These are phyloP conservation scores for Elephas maximus DNA, from an alignment of 2,113 vertebrate species.

Conservation along the genomic window DNA sequence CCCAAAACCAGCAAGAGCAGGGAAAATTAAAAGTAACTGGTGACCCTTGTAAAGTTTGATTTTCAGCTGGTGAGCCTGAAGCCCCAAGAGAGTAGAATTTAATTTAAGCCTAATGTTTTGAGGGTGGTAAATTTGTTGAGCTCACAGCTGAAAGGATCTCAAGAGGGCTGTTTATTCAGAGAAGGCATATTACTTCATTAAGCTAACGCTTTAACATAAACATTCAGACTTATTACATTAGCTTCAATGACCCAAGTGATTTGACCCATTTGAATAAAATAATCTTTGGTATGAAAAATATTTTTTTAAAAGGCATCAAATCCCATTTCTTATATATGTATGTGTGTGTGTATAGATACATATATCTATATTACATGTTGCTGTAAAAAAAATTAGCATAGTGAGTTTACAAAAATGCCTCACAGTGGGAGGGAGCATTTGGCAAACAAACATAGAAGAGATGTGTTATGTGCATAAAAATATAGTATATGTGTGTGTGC, in stretches of 20 bases:
- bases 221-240: slow-evolving; percentile 62
- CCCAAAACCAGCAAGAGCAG: background rate
- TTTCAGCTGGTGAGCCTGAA: background rate
- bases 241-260: slow-evolving; percentile 58
- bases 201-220: slow-evolving; percentile 65
- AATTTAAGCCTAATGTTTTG: slow-evolving; percentile 48
- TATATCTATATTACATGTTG: background rate
- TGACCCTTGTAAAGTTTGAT: slow-evolving; percentile 4
- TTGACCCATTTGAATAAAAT: slow-evolving; percentile 71
- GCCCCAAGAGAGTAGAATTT: slow-evolving; percentile 28
- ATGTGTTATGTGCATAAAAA: no score
- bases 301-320: background rate
- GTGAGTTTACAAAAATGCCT: no score
- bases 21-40: background rate
- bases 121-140: slow-evolving; percentile 41
- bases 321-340: background rate
- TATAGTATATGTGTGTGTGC: no score
- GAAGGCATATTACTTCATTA: slow-evolving; percentile 69
- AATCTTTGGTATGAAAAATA: slow-evolving; percentile 38
- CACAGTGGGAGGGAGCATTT: no score
- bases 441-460: no score
- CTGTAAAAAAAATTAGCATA: no score
- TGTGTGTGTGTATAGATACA: background rate
- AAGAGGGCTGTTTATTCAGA: slow-evolving; percentile 75
- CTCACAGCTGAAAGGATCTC: slow-evolving; percentile 61